Evolutionary conservation across 2,888 invertebrate species (phyloP), one percentile per base, ranked within the genome.

Genomic region (Gari tellinella): DNA sequence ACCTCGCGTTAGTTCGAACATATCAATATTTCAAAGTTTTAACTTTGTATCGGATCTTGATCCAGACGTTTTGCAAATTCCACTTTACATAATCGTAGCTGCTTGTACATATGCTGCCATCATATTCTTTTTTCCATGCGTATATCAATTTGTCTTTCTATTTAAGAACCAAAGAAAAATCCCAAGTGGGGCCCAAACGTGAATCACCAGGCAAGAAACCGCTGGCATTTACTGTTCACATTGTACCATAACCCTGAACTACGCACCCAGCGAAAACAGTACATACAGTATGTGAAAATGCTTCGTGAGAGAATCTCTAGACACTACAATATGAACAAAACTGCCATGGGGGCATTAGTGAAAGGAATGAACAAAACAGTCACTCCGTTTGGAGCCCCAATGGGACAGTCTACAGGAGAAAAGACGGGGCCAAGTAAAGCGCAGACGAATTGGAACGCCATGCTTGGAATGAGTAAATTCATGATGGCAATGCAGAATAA

Each of bases 201-300:
- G 0, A 65, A 53, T 55, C 25, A 21, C 21, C 57, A 43, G 17
- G 72, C 77, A 2, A 56, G 72, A 10, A 52, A 40, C 7, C 53
- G 73, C 26, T 80, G 80, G 80, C 52, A 51, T 26, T 23, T 76
- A 12, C 19, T 67, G 17, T 73, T 65, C 43, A 68, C 76, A 17
- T 37, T 80, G 15, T 63, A 70, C 49, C 52, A 63, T 26, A 80
- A 80, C 43, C 80, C 80, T 12, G 19, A 52, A 10, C 17, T 80
- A 14, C 57, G 77, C 8, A 21, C 65, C n/a, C 40, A 56, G 25
- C 48, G 80, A 23, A 80, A 77, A 63, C 31, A 25, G 7, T 64
- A 76, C 25, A 58, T 76, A 12, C 31, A 19, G 7, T 67, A 67
- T 25, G 58, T 76, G 43, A 57, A 60, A 15, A 61, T 63, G 43